Percentiles rank a stretch among this genome's conserved stretches.
phyloP scores from a whole-genome alignment of 2,888 invertebrate genomes.

The Ophioninae sp. region DNA sequence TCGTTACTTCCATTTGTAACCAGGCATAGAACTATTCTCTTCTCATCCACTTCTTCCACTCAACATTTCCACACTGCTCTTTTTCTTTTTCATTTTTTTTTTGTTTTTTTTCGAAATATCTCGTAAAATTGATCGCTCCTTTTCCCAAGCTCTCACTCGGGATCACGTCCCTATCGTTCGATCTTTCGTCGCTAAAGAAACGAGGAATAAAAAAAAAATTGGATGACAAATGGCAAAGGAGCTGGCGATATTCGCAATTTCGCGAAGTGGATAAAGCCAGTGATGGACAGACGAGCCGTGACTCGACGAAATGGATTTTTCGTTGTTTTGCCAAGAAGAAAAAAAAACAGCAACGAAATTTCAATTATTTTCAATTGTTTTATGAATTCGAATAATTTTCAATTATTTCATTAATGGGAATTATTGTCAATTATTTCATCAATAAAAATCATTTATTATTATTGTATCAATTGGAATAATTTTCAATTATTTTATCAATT shows the following conservation, averaged over 20 bases:
- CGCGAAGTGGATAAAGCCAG: slow-evolving; percentile 41
- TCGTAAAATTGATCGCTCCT: slow-evolving; percentile 40
- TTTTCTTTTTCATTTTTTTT: background rate
- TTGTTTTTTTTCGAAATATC: slow-evolving; percentile 7
- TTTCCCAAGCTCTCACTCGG: slow-evolving; percentile 2
- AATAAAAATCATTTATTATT: too few relatives aligned
- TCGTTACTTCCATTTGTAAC: slow-evolving; percentile 37
- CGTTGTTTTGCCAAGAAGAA: too few relatives aligned
- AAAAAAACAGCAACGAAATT: too few relatives aligned
- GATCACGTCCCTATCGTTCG: slow-evolving; percentile 3
- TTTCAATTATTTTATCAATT: too few relatives aligned
- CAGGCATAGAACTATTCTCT: slow-evolving; percentile 42
- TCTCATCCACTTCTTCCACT: slow-evolving; percentile 36
- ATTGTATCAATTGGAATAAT: too few relatives aligned
- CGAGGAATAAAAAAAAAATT: background rate
- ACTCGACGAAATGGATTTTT: slow-evolving; percentile 27
- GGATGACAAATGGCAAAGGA: background rate
- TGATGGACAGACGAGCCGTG: slow-evolving; percentile 42
- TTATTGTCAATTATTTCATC: too few relatives aligned
- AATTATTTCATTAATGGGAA: too few relatives aligned
- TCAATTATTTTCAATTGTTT: too few relatives aligned
- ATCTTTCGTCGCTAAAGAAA: slow-evolving; percentile 2
- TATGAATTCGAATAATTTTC: too few relatives aligned
- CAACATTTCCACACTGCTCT: slow-evolving; percentile 12
- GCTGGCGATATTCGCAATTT: background rate